Evolutionary conservation across 2,113 vertebrate genomes (phyloP).

Genomic region (Gobius niger): DNA sequence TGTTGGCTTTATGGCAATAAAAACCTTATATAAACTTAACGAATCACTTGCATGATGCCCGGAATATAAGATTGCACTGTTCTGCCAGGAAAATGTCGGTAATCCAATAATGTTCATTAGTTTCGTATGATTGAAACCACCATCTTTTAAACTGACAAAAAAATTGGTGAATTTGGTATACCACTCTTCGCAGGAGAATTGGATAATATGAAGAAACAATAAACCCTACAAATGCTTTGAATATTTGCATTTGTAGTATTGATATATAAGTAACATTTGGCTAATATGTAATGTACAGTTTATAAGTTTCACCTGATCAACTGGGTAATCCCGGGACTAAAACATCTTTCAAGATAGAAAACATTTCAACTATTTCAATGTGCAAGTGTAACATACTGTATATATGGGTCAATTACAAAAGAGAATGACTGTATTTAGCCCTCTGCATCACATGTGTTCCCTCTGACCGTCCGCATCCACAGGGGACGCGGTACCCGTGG

Average conservation of each 20-base stretch:
- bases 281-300: too few relatives aligned
- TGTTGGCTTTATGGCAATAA: neutral
- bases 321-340: too few relatives aligned
- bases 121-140: neutral
- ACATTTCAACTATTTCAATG: neutral
- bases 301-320: too few relatives aligned
- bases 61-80: neutral
- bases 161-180: too few relatives aligned
- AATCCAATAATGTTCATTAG: neutral
- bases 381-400: neutral
- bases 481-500: slow-evolving; percentile 32
- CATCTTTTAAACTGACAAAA: neutral
- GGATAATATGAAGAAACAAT: too few relatives aligned
- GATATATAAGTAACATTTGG: too few relatives aligned
- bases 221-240: too few relatives aligned
- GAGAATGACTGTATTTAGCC: neutral
- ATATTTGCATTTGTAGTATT: too few relatives aligned
- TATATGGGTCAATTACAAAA: slow-evolving; percentile 2
- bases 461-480: slow-evolving; percentile 34
- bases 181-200: too few relatives aligned
- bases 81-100: neutral
- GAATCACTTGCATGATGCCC: neutral
- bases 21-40: neutral
- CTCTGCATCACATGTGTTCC: slow-evolving; percentile 17
- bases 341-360: too few relatives aligned